Conservation (phyloP, 2,797 vertebrate species). For the Botia almorhae region DNA sequence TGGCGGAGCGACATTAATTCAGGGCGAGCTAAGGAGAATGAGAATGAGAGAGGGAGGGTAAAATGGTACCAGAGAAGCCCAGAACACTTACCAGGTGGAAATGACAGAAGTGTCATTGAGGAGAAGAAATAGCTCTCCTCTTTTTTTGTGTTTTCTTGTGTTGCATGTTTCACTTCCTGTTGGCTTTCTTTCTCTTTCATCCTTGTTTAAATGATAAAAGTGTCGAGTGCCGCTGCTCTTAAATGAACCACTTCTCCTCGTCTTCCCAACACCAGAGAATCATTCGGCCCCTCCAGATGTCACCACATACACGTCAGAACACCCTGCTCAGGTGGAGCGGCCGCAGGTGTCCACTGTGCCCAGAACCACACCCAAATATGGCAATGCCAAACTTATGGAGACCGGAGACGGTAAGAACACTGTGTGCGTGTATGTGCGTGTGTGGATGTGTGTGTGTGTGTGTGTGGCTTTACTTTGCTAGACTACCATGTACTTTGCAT, state of each 20-base stretch:
- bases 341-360: slow-evolving; percentile 83
- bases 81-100: slow-evolving; percentile 46
- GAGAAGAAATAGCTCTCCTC: slow-evolving; percentile 40
- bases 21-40: slow-evolving; percentile 16
- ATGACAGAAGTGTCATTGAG: slow-evolving; percentile 54
- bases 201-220: slow-evolving; percentile 22
- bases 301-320: slow-evolving; percentile 96
- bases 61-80: slow-evolving; percentile 17
- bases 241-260: background rate
- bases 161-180: slow-evolving; percentile 31
- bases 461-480: too few species aligned
- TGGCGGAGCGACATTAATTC: slow-evolving; percentile 3
- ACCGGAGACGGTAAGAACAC: slow-evolving; percentile 84
- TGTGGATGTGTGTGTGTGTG: too few species aligned
- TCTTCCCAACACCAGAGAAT: slow-evolving; percentile 81
- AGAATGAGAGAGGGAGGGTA: slow-evolving; percentile 25
- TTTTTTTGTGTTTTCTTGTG: slow-evolving; percentile 17
- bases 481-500: too few species aligned
- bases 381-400: slow-evolving; percentile 92
- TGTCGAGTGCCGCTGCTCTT: slow-evolving; percentile 6
- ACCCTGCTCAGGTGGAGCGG: slow-evolving; percentile 84
- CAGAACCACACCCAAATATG: slow-evolving; percentile 86
- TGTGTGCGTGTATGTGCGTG: too few species aligned
- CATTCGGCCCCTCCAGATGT: slow-evolving; percentile 96
- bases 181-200: background rate